These are phyloP conservation scores for Eospalax fontanierii DNA, from an alignment of 2,797 vertebrate species.

Conservation along the genomic window DNA sequence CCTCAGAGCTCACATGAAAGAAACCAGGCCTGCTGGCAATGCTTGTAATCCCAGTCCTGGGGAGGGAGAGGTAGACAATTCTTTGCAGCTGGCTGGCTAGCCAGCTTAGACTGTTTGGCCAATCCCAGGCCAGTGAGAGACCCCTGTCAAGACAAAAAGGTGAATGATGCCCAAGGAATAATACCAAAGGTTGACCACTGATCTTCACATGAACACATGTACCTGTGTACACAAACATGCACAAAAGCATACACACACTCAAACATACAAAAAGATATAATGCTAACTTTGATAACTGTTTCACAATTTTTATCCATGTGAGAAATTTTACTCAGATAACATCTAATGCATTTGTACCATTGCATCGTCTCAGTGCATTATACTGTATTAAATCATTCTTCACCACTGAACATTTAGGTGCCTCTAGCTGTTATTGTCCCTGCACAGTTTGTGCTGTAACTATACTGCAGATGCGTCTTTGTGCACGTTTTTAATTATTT, in stretches of 20 bases:
- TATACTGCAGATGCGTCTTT: not conserved
- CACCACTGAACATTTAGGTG: not conserved
- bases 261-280: not conserved
- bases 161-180: not conserved
- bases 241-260: not conserved
- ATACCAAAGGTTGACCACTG: not conserved
- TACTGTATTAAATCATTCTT: slow-evolving; percentile 47
- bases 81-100: not conserved
- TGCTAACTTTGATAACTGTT: not conserved
- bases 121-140: not conserved
- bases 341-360: not conserved
- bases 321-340: slow-evolving; percentile 28
- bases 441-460: not conserved
- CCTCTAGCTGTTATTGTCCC: no score
- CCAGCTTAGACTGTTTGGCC: not conserved
- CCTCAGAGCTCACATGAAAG: not conserved
- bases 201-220: not conserved
- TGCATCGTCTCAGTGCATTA: not conserved
- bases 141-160: not conserved
- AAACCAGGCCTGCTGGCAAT: not conserved
- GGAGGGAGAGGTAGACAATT: not conserved
- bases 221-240: no score
- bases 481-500: not conserved
- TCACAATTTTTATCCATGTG: not conserved
- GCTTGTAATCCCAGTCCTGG: not conserved